Evolutionary conservation across 2,113 vertebrate species (phyloP), one percentile per base, ranked within the genome.

Genomic region (Coreoperca whiteheadi): DNA sequence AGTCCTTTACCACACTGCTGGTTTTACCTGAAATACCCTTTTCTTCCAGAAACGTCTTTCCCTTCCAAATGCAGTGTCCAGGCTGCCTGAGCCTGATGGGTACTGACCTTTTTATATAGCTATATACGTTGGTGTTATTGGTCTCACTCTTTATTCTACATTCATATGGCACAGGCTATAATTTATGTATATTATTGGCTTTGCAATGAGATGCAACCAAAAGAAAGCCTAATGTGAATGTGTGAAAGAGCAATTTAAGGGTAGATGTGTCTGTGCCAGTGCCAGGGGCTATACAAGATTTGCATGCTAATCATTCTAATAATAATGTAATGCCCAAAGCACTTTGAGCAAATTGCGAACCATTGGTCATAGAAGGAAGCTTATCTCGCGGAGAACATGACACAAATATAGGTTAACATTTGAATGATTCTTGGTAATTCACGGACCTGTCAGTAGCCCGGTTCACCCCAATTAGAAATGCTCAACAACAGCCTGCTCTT

Each of bases 221-320:
- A 93, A 91, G 88, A 93, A 91, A 93, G 89, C 86, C 88, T 94
- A 92, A 94, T 93, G 92, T 94, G 92, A 94, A 92, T 92, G 91
- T 93, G 94, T 94, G 93, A 95, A 95, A 94, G 92, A 95, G 93
- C 94, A 94, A 94, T 94, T 95, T 95, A 92, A 93, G 95, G 90
- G 91, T 91, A 91, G 89, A 93, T 93, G 87, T 94, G 93, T 88
- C 89, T 90, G 90, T 90, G 92, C 92, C 94, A 94, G 86, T 83
- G 92, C 95, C 92, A 90, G 84, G 74, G 92, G 95, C 94, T 90
- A 94, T 89, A 93, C 92, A 92, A 93, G 93, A 95, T 96, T 95
- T 94, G 94, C 95, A 96, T 96, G 94, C 94, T 96, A 95, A 96
- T 96, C 94, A 93, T 94, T 94, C 92, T 93, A 94, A 95, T 95